Conservation (phyloP, 2,888 invertebrate species). For the Serrognathus titanus region DNA sequence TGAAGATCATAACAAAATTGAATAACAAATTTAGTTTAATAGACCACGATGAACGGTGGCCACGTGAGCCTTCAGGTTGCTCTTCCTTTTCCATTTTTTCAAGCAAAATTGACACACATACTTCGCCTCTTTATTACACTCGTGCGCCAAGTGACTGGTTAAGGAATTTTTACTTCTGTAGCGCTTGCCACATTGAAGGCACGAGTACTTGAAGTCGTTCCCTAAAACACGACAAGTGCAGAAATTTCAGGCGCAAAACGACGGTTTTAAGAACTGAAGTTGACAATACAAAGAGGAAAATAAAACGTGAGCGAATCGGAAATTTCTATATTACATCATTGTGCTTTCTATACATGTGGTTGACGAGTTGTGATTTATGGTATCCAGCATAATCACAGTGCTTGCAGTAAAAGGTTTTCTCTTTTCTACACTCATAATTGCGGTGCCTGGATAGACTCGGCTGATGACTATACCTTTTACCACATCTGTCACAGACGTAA, state of each 20-base stretch:
- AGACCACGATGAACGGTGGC: too few relatives aligned
- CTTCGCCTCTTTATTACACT: slow-evolving; percentile 45
- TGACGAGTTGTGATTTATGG: slow-evolving; percentile 55
- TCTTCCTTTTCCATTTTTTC: too few relatives aligned
- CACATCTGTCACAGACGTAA: slow-evolving; percentile 61
- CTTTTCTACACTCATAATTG: slow-evolving; percentile 67
- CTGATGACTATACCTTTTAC: slow-evolving; percentile 77
- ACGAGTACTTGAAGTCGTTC: too few relatives aligned
- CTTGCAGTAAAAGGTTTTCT: slow-evolving; percentile 60
- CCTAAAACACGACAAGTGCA: too few relatives aligned
- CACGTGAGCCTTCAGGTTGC: too few relatives aligned
- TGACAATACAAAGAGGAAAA: background rate
- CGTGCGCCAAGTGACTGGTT: slow-evolving; percentile 43
- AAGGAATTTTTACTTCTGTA: slow-evolving; percentile 47
- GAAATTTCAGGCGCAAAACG: too few relatives aligned
- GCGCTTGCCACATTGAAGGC: background rate
- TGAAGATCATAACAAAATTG: too few relatives aligned
- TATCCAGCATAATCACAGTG: slow-evolving; percentile 61
- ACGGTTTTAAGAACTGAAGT: too few relatives aligned
- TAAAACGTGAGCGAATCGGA: background rate
- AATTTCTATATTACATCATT: background rate
- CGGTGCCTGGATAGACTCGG: slow-evolving; percentile 71
- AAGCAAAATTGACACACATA: slow-evolving; percentile 50
- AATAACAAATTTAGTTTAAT: too few relatives aligned
- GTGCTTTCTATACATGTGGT: slow-evolving; percentile 14